Conservation (phyloP, 2,797 vertebrate genomes). For the Poeciliopsis infans region DNA sequence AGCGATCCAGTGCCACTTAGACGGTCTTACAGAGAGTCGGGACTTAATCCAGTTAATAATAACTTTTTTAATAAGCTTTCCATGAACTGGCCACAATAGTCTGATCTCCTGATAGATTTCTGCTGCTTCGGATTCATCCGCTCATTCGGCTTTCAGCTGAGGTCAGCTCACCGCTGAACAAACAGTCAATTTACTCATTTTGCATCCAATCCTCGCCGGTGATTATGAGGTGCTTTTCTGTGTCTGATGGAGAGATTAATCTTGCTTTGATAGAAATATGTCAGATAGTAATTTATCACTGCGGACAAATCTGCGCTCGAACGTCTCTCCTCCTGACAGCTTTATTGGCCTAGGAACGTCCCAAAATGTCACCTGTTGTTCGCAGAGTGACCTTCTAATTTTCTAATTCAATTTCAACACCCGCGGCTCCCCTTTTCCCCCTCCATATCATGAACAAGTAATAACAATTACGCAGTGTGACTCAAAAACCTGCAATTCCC, state of each 20-base stretch:
- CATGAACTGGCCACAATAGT: neutral
- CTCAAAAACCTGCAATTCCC: constrained; percentile 92
- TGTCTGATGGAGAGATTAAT: constrained; percentile 91
- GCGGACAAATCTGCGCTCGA: constrained; percentile 83
- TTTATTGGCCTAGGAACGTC: constrained; percentile 77
- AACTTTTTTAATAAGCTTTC: neutral
- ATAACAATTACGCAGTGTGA: constrained; percentile 89
- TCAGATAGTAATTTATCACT: constrained; percentile 92
- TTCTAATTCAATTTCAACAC: constrained; percentile 80
- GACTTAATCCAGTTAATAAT: neutral
- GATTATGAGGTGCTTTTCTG: constrained; percentile 84
- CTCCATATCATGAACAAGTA: constrained; percentile 80
- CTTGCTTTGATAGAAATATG: constrained; percentile 91
- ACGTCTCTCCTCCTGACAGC: constrained; percentile 79
- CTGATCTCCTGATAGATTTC: neutral
- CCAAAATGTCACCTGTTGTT: constrained; percentile 92
- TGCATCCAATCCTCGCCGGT: constrained; percentile 83
- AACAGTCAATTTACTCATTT: constrained; percentile 65
- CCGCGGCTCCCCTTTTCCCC: constrained; percentile 36
- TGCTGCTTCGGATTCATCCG: constrained; percentile 35
- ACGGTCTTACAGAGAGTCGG: too few species aligned
- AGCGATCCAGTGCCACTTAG: too few species aligned
- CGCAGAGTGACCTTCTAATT: constrained; percentile 77
- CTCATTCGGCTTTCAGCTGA: constrained; percentile 21
- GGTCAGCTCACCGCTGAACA: constrained; percentile 50